Base-by-base conservation (phyloP, 2,888 invertebrate genomes). In the Papilio elwesi region DNA sequence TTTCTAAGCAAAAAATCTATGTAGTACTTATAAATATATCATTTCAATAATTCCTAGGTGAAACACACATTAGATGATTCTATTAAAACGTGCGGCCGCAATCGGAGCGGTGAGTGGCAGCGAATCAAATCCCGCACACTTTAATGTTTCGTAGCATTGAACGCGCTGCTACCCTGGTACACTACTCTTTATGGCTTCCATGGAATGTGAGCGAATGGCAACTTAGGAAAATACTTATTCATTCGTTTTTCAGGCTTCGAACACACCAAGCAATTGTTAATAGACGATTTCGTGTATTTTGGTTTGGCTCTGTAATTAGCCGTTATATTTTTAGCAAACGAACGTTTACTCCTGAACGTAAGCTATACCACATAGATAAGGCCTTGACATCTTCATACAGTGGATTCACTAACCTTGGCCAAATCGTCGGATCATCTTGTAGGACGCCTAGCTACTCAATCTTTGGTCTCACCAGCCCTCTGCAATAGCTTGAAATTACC, bases 151-250 rank as follows among this genome's bases (percentile, higher is more conserved):
- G 70, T 62, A 59, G 73, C 73, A 69, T 73, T 67, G 69, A 69
- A 69, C 62, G 51, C 26, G 51, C 73, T 67, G 73, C 67, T 70
- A 74, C 70, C 66, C 70, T 70, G 70, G 70, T 53, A 67, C 69
- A 26, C 67, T 43, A n/a, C 65, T 70, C 62, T 74, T 67, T 74
- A 74, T 74, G 73, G 73, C 73, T 74, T 74, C 73, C 67, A 26
- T 62, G 73, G 73, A 74, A 74, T 74, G 70, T 74, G 49, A 59
- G 62, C 62, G 62, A 73, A 62, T 70, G 70, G 70, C 16, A 62
- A 55, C 62, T 53, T 63, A 53, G 70, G 48, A 62, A 73, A 70
- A 67, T 63, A 55, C 13, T 49, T 64, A 16, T 12, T 59, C 8
- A 57, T 43, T 65, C 16, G 53, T n/a, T 64, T 55, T 57, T 68